Conservation (phyloP, 1,140 invertebrate genomes). For the Listronotus bonariensis region DNA sequence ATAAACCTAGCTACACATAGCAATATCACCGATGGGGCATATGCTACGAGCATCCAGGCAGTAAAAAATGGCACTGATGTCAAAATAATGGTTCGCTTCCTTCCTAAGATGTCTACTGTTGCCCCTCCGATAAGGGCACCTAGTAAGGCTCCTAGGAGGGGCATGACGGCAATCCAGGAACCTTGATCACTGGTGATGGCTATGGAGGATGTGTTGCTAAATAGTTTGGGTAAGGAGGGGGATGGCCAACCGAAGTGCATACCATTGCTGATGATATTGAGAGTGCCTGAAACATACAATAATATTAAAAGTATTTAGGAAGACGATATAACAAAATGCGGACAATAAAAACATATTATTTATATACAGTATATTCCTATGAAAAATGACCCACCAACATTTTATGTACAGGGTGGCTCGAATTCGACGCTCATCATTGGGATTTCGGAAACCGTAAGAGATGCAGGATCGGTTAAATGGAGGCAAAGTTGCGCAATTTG, state of each 20-base stretch:
- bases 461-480: no score
- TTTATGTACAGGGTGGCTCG: no score
- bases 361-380: no score
- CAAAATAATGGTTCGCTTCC: constrained; percentile 69
- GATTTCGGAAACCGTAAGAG: no score
- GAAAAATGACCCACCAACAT: no score
- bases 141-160: constrained; percentile 56
- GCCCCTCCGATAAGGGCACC: constrained; percentile 57
- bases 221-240: constrained; percentile 45
- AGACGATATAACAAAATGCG: no score
- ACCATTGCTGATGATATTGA: constrained; percentile 47
- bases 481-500: no score
- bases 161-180: constrained; percentile 65
- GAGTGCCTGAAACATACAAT: constrained; percentile 41
- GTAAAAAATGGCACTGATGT: constrained; percentile 65
- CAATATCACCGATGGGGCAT: constrained; percentile 57
- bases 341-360: no score
- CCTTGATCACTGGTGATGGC: constrained; percentile 62
- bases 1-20: constrained; percentile 61
- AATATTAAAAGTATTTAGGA: no score
- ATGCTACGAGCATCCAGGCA: constrained; percentile 70
- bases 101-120: constrained; percentile 62
- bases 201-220: constrained; percentile 47
- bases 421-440: no score
- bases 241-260: constrained; percentile 52